Evolutionary conservation across 2,888 invertebrate species (phyloP), one percentile per base, ranked within the genome.

Genomic region (Formica aserva): DNA sequence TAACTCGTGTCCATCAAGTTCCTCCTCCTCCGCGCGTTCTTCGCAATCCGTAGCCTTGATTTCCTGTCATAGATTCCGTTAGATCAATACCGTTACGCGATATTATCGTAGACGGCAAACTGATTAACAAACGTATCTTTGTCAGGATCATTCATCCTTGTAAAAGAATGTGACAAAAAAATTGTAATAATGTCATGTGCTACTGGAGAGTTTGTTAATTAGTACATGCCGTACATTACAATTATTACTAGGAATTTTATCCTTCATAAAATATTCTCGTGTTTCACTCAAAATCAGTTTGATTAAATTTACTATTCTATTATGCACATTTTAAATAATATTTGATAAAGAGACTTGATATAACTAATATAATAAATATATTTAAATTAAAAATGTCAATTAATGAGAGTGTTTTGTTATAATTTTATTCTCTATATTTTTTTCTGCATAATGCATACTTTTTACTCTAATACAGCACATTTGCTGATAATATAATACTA

Each of bases 1-100:
- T 57, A 95, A 93, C 89, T 95, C 95, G 82, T 95, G 94, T 63
- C 95, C 95, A 91, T 95, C 95, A 80, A 95, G 94, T 85, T 95
- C 93, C 89, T 95, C 95, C 85, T 95, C 95, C 81, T 94, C 94
- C 48, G 95, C 95, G 85, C 94, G 94, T 82, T 95, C 95, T 81
- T 92, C 94, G 52, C 94, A 93, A 38, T 95, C 93, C 78, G 91
- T 88, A 38, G 91, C 87, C 90, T 94, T 94, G 87, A 90, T 91
- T 72, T 91, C 93, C 92, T 94, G 84, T 65, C 62, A 18, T 45
- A 72, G 72, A 80, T 80, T 72, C 82, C 78, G 22, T 60, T 60
- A 71, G 48, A 60, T 65, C 72, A 80, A 72, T 80, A 72, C 78
- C n/a, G 78, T 45, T 60, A 55, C 60, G 60, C 57, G 45, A 67